Conservation (phyloP, 1,140 invertebrate genomes). For the Prorops nasuta region DNA sequence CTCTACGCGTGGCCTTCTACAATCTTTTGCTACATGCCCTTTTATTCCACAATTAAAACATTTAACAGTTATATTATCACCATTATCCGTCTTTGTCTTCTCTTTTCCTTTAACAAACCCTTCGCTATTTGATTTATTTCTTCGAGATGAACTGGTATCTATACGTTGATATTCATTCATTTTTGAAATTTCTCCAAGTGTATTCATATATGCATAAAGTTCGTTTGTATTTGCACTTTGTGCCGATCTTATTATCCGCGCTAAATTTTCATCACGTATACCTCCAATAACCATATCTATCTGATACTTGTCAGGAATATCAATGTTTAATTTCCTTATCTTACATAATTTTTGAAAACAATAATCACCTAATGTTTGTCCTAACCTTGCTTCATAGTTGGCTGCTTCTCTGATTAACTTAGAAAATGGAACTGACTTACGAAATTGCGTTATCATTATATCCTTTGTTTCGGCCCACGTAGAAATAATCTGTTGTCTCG, state of each 20-base stretch:
- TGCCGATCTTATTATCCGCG: background rate
- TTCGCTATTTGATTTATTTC: background rate
- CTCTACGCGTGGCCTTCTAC: background rate
- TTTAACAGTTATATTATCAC: background rate
- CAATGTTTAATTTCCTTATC: background rate
- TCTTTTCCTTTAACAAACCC: background rate
- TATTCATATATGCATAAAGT: background rate
- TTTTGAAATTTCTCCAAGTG: background rate
- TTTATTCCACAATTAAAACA: background rate
- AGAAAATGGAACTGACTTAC: background rate
- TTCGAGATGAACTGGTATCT: background rate
- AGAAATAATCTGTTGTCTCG: background rate
- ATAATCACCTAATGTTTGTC: constrained; percentile 3
- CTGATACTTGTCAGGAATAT: background rate
- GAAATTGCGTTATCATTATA: background rate
- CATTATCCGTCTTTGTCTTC: background rate
- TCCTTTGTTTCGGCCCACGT: too few species aligned
- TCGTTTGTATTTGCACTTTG: background rate
- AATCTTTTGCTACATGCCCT: background rate
- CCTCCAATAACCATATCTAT: background rate
- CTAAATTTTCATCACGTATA: background rate
- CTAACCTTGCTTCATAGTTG: too few species aligned
- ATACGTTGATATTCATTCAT: background rate
- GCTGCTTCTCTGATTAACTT: background rate
- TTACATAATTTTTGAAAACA: constrained; percentile 3